phyloP scores from a whole-genome alignment of 1,140 invertebrate species.

The Rhyzopertha dominica region DNA sequence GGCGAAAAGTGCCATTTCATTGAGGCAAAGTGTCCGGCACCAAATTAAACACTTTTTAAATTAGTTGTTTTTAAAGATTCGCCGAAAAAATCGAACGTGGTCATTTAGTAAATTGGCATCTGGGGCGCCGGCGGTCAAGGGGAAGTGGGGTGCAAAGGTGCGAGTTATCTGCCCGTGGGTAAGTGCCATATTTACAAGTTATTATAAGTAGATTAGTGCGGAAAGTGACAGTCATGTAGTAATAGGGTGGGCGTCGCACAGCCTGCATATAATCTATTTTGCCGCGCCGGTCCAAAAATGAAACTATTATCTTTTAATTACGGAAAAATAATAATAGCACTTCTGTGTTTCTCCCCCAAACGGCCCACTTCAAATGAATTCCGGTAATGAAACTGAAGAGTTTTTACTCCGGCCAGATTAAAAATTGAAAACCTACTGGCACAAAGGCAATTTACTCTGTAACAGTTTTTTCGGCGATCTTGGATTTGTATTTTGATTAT shows the following conservation, averaged over 20 bases:
- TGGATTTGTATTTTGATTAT: too few relatives aligned
- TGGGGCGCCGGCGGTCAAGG: conserved; percentile 10
- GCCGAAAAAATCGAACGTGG: conserved; percentile 6
- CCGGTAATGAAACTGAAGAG: too few relatives aligned
- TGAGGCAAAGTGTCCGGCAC: conserved; percentile 13
- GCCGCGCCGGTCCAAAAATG: too few relatives aligned
- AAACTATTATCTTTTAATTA: too few relatives aligned
- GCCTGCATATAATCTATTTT: too few relatives aligned
- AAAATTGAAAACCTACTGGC: too few relatives aligned
- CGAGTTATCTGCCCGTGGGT: conserved; percentile 11
- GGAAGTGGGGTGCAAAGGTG: conserved; percentile 3
- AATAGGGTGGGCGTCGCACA: conserved; percentile 35
- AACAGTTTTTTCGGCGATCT: too few relatives aligned
- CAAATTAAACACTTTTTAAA: conserved; percentile 7
- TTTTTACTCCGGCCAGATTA: too few relatives aligned
- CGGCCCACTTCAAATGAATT: too few relatives aligned
- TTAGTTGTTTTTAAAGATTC: conserved; percentile 11
- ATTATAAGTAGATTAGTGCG: conserved; percentile 35
- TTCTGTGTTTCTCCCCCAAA: too few relatives aligned
- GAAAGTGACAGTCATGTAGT: conserved; percentile 35
- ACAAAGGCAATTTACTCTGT: too few relatives aligned
- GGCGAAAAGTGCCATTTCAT: conserved; percentile 26
- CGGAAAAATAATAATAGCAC: too few relatives aligned
- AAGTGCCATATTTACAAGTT: conserved; percentile 21
- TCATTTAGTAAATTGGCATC: conserved; percentile 12